Conservation (phyloP, 1,140 invertebrate species). For the Pomacea maculata region DNA sequence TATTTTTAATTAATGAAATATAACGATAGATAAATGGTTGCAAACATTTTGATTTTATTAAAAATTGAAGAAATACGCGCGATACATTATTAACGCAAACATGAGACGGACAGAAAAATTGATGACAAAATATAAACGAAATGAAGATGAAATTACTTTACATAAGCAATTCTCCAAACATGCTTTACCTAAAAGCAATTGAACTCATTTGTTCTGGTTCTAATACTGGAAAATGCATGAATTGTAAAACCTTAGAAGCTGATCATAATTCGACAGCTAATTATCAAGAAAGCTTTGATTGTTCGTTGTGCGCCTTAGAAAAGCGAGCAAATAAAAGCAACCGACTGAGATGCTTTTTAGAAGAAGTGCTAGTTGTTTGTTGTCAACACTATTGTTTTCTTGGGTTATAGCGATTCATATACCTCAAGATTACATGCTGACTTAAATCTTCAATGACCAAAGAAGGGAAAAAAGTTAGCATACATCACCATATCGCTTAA, state of each 20-base stretch:
- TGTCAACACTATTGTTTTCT: neutral
- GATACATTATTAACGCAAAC: neutral
- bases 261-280: too few relatives aligned
- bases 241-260: too few relatives aligned
- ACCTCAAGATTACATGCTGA: neutral
- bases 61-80: neutral
- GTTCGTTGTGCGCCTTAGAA: too few relatives aligned
- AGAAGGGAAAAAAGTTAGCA: neutral
- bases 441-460: neutral
- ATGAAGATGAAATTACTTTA: neutral
- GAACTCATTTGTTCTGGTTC: too few relatives aligned
- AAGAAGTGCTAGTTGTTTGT: too few relatives aligned
- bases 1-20: neutral
- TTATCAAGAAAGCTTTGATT: too few relatives aligned
- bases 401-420: neutral
- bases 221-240: too few relatives aligned
- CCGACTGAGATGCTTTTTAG: too few relatives aligned
- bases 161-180: neutral
- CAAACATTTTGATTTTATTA: neutral
- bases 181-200: too few relatives aligned
- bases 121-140: neutral
- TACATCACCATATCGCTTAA: neutral
- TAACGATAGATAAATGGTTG: neutral
- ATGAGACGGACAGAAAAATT: neutral
- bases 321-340: too few relatives aligned